A percentile compares a stretch with the other conserved stretches of the same genome.
phyloP scores from a whole-genome alignment of 2,113 vertebrate genomes.

The Orthonyx spaldingii region DNA sequence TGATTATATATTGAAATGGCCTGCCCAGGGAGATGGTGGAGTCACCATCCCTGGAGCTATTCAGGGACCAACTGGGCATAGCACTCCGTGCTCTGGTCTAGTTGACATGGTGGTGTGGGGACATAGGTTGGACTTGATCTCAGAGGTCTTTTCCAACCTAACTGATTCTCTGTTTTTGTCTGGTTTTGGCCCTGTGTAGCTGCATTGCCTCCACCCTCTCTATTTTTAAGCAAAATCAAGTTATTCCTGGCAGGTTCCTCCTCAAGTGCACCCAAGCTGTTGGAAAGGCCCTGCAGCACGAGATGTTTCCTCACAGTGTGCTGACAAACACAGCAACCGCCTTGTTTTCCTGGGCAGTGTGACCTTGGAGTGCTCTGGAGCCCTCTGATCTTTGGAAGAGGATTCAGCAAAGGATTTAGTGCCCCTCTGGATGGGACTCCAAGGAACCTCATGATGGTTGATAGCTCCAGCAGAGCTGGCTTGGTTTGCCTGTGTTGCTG shows the following conservation, averaged over 20 bases:
- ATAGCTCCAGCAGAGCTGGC: neutral
- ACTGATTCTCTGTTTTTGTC: neutral
- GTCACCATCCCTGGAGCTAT: neutral
- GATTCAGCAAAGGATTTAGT: neutral
- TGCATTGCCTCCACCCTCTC: neutral
- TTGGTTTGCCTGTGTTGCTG: neutral
- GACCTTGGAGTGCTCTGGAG: neutral
- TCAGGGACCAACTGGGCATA: neutral
- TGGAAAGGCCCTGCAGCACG: fast-evolving
- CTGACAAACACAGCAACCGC: neutral
- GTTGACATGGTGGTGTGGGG: neutral
- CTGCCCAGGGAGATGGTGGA: neutral
- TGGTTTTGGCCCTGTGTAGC: neutral
- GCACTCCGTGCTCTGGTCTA: neutral
- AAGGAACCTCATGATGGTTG: fast-evolving
- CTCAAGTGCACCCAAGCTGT: neutral
- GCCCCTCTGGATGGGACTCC: neutral
- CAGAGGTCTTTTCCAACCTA: neutral
- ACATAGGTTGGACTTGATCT: neutral
- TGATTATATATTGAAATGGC: neutral
- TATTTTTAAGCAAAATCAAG: neutral
- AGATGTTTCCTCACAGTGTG: neutral
- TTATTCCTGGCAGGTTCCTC: neutral
- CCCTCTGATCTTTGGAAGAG: neutral
- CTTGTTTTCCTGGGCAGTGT: neutral